phyloP scores from a whole-genome alignment of 1,140 invertebrate species.

The Mya arenaria region DNA sequence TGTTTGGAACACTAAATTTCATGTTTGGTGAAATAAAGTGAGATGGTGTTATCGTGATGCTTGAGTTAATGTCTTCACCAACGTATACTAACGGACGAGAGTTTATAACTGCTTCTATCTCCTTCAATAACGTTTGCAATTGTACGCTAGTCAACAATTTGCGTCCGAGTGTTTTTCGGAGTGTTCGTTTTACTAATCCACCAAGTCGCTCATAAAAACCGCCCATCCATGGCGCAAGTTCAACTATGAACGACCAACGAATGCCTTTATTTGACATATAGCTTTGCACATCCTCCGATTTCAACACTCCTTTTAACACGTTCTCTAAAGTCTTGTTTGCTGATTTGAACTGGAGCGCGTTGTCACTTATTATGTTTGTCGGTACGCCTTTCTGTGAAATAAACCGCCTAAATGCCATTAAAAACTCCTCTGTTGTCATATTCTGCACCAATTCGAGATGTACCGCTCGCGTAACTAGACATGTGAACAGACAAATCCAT shows the following conservation, averaged over 20 bases:
- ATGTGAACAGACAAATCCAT: conserved; percentile 30
- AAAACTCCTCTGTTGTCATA: conserved; percentile 43
- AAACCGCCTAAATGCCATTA: conserved; percentile 41
- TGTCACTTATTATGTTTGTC: conserved; percentile 39
- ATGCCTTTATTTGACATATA: not conserved
- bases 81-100: conserved; percentile 40
- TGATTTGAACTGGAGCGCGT: conserved; percentile 26
- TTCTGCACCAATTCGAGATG: conserved; percentile 37
- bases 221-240: not conserved
- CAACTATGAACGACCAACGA: not conserved
- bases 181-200: conserved; percentile 20
- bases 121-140: conserved; percentile 34
- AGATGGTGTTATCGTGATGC: not conserved
- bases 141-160: conserved; percentile 31
- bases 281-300: not conserved
- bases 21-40: not conserved
- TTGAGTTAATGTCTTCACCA: conserved; percentile 51
- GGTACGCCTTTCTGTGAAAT: conserved; percentile 28
- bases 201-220: conserved; percentile 9
- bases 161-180: conserved; percentile 13
- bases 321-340: conserved; percentile 8
- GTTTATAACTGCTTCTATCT: conserved; percentile 47
- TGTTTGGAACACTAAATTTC: not conserved
- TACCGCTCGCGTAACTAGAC: conserved; percentile 19
- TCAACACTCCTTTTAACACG: not conserved